Base-by-base conservation (phyloP, 2,888 invertebrate species). In the Trachelus iudaicus region DNA sequence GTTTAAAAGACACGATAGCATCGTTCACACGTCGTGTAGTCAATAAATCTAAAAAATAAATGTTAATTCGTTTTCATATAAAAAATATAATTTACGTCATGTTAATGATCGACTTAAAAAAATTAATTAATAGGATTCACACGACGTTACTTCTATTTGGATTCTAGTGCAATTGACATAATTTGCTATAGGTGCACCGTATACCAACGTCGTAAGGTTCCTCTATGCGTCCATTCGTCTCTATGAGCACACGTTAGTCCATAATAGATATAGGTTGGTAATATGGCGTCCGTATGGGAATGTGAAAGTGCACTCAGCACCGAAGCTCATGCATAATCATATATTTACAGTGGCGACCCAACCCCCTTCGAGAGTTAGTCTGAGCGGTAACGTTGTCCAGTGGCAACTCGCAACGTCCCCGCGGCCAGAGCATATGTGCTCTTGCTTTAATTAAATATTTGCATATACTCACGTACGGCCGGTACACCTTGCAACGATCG, bases 251-350 rank as follows among this genome's bases (percentile, higher is more conserved):
- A 23, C 76, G 34, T 23, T 15, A 33, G 34, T 56, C 77, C 34
- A 35, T 23, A 73, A 74, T 34, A 30, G 12, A 71, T 31, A 71
- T 71, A 71, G 13, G 12, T 13, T 78, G 82, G 81, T 81, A 81
- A 83, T 82, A 83, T 77, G 80, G 76, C 82, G 79, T 80, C 80
- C 79, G 79, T 79, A 81, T 77, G 79, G 69, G 84, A 82, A 83
- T 85, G 85, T 83, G 87, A 89, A 87, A 87, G 87, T 88, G 88
- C 89, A 87, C 89, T 88, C 87, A 89, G 87, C 86, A 78, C 82
- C 84, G 84, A 83, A 82, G 81, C 88, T 90, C 89, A 89, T 89
- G 88, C 88, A 88, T 90, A 89, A 89, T 90, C 89, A 90, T 89
- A 87, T 87, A 89, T 90, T 90, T 90, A 89, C 87, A 85, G 85